These are phyloP conservation scores for Muscicapa comitata DNA, from an alignment of 2,797 vertebrate species.

Conservation along the genomic window DNA sequence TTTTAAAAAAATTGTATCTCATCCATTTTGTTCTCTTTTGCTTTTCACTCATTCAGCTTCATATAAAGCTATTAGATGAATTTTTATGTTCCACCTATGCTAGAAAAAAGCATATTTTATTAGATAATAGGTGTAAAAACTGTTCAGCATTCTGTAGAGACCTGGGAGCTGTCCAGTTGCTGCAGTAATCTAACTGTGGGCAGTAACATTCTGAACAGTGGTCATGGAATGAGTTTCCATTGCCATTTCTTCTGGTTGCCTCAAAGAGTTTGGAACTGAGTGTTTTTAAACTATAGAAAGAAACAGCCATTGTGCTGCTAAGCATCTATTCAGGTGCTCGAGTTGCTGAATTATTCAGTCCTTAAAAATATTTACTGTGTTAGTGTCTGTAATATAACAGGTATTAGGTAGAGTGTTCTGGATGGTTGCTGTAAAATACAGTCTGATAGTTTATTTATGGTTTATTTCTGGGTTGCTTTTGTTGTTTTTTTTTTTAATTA, in stretches of 20 bases:
- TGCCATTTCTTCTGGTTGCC: not conserved
- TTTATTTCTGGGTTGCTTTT: not conserved
- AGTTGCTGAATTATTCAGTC: not conserved
- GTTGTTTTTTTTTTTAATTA: too few species aligned
- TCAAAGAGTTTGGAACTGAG: not conserved
- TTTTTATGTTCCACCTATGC: not conserved
- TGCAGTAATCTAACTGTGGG: not conserved
- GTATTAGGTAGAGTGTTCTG: not conserved
- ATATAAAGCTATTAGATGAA: not conserved
- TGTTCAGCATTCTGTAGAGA: not conserved
- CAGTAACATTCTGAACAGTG: not conserved
- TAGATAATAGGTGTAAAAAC: not conserved
- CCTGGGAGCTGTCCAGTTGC: not conserved
- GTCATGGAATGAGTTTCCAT: not conserved
- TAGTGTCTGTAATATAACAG: not conserved
- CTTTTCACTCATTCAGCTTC: not conserved
- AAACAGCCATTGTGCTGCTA: not conserved
- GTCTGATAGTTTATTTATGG: not conserved
- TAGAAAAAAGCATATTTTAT: not conserved
- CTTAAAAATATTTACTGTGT: not conserved
- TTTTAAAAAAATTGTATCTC: not conserved
- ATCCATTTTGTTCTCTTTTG: not conserved
- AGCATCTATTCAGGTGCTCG: not conserved
- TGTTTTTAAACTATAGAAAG: not conserved
- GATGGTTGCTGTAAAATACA: not conserved